Evolutionary conservation across 2,113 vertebrate genomes (phyloP), one percentile per base, ranked within the genome.

Genomic region (Naja naja): DNA sequence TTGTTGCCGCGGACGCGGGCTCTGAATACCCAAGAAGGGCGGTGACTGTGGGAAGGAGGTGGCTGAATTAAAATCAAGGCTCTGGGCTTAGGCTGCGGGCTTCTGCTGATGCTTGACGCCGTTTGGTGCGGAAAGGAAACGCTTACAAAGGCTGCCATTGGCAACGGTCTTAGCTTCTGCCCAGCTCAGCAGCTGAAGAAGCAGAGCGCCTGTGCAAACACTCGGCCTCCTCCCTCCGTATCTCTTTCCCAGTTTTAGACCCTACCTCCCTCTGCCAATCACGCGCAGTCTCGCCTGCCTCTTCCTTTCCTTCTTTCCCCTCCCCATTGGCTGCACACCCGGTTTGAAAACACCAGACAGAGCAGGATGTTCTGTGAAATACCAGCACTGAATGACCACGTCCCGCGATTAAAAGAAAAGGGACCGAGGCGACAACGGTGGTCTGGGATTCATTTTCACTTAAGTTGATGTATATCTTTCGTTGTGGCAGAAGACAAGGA

Each of bases 161-260:
- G 91, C 95, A 49, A 49, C 90, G 6, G 2, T 88, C 56, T 56
- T 23, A 34, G 39, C 20, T 20, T 92, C 94, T 94, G 93, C 93
- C 94, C 96, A 94, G 94, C 91, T 81, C 74, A 81, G 96, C 97
- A 94, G 97, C 97, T 97, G 97, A 95, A 47, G 81, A 9, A 90
- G 49, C 34, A 93, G 34, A 0, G 93, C 22, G 94, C 89, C 88
- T 43, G 43, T 94, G 95, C 91, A 91, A 93, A 81, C 27, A 43
- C 92, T 39, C 45, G 4, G 27, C 34, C 30, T 43, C 93, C 90
- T 52, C 20, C 5, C 1, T 14, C 18, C 7, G 52, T 1, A 6
- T 49, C 1, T n/a, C 55, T 90, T 58, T 91, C 91, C 93, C 45
- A 9, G 34, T 54, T 86, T 55, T 27, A 81, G 30, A 20, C 53